A percentile compares a stretch with the other conserved stretches of the same genome.
These are phyloP conservation scores for Fragariocoptes setiger DNA, from an alignment of 1,140 invertebrate genomes.

Conservation along the genomic window DNA sequence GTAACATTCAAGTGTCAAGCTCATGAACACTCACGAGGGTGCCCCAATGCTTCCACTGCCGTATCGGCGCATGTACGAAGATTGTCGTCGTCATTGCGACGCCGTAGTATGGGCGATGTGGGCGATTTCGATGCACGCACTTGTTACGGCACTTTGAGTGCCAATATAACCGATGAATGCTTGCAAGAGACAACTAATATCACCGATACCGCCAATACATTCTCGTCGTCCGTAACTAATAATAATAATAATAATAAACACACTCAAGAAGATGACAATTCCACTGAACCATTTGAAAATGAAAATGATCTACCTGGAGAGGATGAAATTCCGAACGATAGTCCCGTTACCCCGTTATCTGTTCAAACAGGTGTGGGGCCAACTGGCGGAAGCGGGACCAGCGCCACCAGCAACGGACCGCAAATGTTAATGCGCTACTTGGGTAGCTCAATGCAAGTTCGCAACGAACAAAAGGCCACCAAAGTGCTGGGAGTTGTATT, in stretches of 20 bases:
- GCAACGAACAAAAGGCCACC: conserved; percentile 56
- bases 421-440: conserved; percentile 4
- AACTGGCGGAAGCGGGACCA: not conserved
- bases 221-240: too few species aligned
- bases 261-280: too few species aligned
- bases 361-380: not conserved
- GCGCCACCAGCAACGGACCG: conserved; percentile 1
- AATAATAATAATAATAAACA: too few species aligned
- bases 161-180: conserved; percentile 16
- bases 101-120: too few species aligned
- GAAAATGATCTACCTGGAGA: too few species aligned
- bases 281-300: too few species aligned
- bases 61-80: too few species aligned
- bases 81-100: too few species aligned
- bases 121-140: conserved; percentile 21
- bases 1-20: too few species aligned
- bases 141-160: conserved; percentile 41
- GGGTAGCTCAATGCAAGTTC: conserved; percentile 10
- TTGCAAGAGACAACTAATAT: not conserved
- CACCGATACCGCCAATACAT: not conserved
- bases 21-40: too few species aligned
- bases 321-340: too few species aligned
- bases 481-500: conserved; percentile 71
- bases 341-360: not conserved
- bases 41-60: too few species aligned